phyloP scores from a whole-genome alignment of 2,888 invertebrate genomes.

The Stegana nigrithorax region DNA sequence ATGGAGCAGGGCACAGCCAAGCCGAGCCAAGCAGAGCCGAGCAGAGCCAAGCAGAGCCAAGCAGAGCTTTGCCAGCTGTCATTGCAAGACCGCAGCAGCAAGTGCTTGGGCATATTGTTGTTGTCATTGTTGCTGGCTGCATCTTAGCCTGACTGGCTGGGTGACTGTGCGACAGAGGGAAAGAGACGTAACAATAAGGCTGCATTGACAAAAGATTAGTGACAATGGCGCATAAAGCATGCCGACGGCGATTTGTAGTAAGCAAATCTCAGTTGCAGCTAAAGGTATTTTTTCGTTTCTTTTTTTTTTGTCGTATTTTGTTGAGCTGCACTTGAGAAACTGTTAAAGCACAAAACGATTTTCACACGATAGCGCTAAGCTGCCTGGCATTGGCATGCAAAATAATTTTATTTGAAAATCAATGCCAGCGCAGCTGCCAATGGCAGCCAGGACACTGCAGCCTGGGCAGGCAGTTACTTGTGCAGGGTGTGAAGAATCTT shows the following conservation, averaged over 20 bases:
- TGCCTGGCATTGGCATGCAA: neutral
- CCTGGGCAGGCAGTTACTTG: constrained; percentile 36
- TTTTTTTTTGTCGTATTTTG: neutral
- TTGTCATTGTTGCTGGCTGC: too few species aligned
- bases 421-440: constrained; percentile 4
- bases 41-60: too few species aligned
- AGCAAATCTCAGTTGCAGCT: neutral
- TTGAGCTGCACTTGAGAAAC: neutral
- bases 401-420: neutral
- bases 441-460: constrained; percentile 36
- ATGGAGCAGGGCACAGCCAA: too few species aligned
- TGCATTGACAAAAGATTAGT: constrained; percentile 63
- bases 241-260: constrained; percentile 41
- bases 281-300: neutral
- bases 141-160: neutral
- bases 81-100: too few species aligned
- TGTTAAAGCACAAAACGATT: neutral
- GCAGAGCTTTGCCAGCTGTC: neutral
- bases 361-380: too few species aligned
- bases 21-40: too few species aligned
- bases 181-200: constrained; percentile 26
- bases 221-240: constrained; percentile 63
- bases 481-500: neutral
- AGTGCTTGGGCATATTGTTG: too few species aligned
- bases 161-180: too few species aligned